Evolutionary conservation across 2,888 invertebrate species (phyloP).

Genomic region (Noctua janthina): DNA sequence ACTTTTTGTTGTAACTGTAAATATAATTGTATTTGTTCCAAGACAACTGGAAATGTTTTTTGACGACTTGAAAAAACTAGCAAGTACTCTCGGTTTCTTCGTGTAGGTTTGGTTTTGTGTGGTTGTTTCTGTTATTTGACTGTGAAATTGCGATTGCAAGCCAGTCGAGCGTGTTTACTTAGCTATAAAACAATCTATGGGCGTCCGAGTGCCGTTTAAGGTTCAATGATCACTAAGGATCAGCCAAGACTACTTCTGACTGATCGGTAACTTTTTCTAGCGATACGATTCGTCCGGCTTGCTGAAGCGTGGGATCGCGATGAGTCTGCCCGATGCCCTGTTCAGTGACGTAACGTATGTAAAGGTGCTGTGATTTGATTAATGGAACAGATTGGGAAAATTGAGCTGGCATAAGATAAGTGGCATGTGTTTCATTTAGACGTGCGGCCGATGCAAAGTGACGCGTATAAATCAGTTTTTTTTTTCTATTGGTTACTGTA

Average conservation of each 20-base stretch:
- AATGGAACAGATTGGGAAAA: constrained; percentile 86
- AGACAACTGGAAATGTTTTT: constrained; percentile 60
- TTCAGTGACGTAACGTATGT: constrained; percentile 74
- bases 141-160: constrained; percentile 78
- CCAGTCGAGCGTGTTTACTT: constrained; percentile 73
- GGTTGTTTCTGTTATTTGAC: constrained; percentile 75
- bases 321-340: constrained; percentile 66
- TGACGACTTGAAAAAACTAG: constrained; percentile 58
- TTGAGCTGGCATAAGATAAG: constrained; percentile 81
- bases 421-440: constrained; percentile 77
- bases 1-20: constrained; percentile 58
- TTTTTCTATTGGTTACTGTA: constrained; percentile 75
- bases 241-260: constrained; percentile 72
- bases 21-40: constrained; percentile 63
- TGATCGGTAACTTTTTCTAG: constrained; percentile 78
- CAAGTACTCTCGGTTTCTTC: constrained; percentile 68
- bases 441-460: constrained; percentile 74
- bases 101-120: constrained; percentile 64
- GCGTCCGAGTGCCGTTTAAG: constrained; percentile 73
- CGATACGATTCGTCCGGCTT: constrained; percentile 72
- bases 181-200: constrained; percentile 73
- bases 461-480: constrained; percentile 76
- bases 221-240: constrained; percentile 81
- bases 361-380: constrained; percentile 80
- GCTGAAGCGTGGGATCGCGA: constrained; percentile 81